Percentiles rank a stretch among this genome's conserved stretches.
Evolutionary conservation across 2,888 invertebrate species (phyloP).

Genomic region (Hipparchia sbordonii): DNA sequence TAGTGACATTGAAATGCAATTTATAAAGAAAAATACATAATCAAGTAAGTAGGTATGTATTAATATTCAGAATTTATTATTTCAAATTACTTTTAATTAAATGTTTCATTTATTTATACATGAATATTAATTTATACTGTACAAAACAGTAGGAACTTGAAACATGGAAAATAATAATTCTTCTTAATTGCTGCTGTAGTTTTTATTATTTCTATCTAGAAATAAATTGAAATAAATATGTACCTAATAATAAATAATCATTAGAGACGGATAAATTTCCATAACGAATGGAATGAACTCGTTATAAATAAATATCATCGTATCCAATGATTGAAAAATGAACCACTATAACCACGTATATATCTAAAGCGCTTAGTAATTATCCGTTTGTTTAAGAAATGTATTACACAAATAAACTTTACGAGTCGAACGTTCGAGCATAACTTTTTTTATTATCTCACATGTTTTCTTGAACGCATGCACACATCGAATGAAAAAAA

Average conservation of each 20-base stretch:
- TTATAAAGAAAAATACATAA: background rate
- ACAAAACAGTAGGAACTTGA: background rate
- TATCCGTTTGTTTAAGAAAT: conserved; percentile 78
- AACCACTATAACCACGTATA: background rate
- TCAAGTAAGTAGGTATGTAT: background rate
- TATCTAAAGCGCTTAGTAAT: conserved; percentile 63
- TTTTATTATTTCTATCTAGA: background rate
- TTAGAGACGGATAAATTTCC: background rate
- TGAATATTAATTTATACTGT: conserved; percentile 6
- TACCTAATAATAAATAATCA: no score
- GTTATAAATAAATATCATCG: background rate
- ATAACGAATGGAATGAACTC: conserved; percentile 5
- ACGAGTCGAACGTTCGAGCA: conserved; percentile 73
- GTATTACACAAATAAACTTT: conserved; percentile 79
- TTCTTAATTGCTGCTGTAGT: background rate
- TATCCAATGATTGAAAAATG: background rate
- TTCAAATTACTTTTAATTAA: conserved; percentile 1
- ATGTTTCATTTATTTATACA: conserved; percentile 1
- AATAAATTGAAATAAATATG: background rate
- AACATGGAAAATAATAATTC: conserved; percentile 5
- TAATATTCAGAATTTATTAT: conserved; percentile 1
- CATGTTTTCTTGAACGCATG: conserved; percentile 68
- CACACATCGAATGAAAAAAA: conserved; percentile 49
- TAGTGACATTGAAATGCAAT: background rate
- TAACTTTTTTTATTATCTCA: conserved; percentile 78